Percentiles rank a stretch among this genome's conserved stretches.
phyloP scores from a whole-genome alignment of 2,113 vertebrate species.

The Myrmecophaga tridactyla region DNA sequence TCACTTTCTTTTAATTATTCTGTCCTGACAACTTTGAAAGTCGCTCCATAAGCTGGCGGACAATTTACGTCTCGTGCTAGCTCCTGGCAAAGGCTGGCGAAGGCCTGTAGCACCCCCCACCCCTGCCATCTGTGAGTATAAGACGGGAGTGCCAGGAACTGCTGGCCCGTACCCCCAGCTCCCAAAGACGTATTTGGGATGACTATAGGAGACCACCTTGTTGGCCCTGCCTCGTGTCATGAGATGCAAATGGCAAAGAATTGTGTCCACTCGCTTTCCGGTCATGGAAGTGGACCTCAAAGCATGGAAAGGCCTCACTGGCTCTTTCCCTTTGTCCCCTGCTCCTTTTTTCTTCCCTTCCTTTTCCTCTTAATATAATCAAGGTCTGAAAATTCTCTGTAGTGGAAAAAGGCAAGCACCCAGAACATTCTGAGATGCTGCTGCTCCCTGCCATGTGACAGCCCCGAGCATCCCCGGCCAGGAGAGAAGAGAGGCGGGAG shows the following conservation, averaged over 20 bases:
- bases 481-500: constrained; percentile 13
- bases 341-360: fast-evolving
- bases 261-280: fast-evolving
- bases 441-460: not conserved
- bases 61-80: not conserved
- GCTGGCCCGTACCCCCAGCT: not conserved
- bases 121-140: not conserved
- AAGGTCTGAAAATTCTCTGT: not conserved
- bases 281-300: fast-evolving
- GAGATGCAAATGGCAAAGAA: fast-evolving
- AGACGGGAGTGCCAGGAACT: fast-evolving
- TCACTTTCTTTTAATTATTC: constrained; percentile 45
- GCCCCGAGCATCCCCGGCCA: constrained; percentile 73
- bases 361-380: not conserved
- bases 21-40: not conserved
- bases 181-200: not conserved
- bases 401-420: constrained; percentile 84
- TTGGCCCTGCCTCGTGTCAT: not conserved
- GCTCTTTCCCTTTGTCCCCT: no score
- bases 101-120: not conserved
- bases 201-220: not conserved
- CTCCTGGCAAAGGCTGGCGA: not conserved
- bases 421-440: constrained; percentile 82
- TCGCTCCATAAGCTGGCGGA: not conserved
- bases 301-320: no score